Conservation (phyloP, 2,113 vertebrate genomes). For the Daphoenositta chrysoptera region DNA sequence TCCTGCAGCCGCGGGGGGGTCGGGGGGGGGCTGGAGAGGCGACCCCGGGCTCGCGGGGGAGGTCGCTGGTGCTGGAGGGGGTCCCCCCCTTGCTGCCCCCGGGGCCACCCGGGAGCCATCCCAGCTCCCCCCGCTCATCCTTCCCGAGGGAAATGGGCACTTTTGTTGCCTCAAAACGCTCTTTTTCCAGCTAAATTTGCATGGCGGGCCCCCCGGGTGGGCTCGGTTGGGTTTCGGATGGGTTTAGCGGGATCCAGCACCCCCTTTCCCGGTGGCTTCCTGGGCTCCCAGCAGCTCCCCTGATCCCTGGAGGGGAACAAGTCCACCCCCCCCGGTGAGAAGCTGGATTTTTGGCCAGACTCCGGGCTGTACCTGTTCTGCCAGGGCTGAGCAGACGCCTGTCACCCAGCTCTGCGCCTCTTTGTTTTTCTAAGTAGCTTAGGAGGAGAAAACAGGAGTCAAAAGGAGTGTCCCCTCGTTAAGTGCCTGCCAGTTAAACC, state of each 20-base stretch:
- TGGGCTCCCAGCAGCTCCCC: not conserved
- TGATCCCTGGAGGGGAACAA: not conserved
- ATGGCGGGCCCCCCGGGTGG: not conserved
- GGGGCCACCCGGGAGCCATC: not conserved
- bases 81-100: not conserved
- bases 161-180: not conserved
- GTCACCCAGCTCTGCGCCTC: constrained; percentile 5
- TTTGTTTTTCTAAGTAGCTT: constrained; percentile 37
- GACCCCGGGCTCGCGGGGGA: not conserved
- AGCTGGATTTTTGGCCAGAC: constrained; percentile 27
- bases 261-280: not conserved
- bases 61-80: not conserved
- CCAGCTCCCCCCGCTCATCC: not conserved
- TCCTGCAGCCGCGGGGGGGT: not conserved
- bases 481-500: not conserved
- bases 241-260: fast-evolving
- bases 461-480: not conserved
- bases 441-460: constrained; percentile 16
- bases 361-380: constrained; percentile 34
- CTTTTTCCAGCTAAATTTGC: not conserved
- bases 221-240: fast-evolving
- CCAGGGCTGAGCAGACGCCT: not conserved
- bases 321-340: not conserved
- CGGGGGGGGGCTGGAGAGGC: not conserved
- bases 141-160: not conserved